These are phyloP conservation scores for Asteroscopus sphinx DNA, from an alignment of 2,888 invertebrate species.

Conservation along the genomic window DNA sequence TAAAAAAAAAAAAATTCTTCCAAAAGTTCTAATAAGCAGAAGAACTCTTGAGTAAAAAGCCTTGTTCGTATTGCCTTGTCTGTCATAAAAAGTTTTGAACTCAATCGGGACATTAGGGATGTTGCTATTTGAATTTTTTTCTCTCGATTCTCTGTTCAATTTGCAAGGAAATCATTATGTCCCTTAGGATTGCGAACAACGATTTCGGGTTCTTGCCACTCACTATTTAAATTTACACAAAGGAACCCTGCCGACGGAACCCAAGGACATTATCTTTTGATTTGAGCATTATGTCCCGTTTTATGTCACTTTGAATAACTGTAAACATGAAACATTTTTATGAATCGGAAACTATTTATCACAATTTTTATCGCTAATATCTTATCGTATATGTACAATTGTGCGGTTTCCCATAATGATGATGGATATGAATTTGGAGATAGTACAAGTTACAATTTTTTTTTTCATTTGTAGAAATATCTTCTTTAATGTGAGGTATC, in stretches of 20 bases:
- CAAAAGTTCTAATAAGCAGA: conserved; percentile 35
- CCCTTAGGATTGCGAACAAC: conserved; percentile 32
- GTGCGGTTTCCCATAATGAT: not conserved
- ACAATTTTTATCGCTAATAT: conserved; percentile 14
- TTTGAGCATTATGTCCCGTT: conserved; percentile 41
- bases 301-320: conserved; percentile 25
- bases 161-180: conserved; percentile 46
- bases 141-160: conserved; percentile 26
- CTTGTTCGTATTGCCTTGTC: conserved; percentile 37
- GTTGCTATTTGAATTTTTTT: conserved; percentile 47
- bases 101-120: conserved; percentile 37
- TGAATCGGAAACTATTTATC: conserved; percentile 4
- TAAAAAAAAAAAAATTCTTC: conserved; percentile 2
- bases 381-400: conserved; percentile 1
- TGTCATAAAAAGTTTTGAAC: conserved; percentile 37
- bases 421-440: not conserved
- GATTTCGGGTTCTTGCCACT: conserved; percentile 46
- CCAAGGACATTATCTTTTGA: conserved; percentile 53
- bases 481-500: no score
- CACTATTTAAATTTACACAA: conserved; percentile 64
- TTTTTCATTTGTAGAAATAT: no score
- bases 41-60: conserved; percentile 37
- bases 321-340: conserved; percentile 13
- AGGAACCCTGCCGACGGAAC: conserved; percentile 51
- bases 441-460: no score